These are phyloP conservation scores for Paradoxurus hermaphroditus DNA, from an alignment of 2,113 vertebrate species.

Conservation along the genomic window DNA sequence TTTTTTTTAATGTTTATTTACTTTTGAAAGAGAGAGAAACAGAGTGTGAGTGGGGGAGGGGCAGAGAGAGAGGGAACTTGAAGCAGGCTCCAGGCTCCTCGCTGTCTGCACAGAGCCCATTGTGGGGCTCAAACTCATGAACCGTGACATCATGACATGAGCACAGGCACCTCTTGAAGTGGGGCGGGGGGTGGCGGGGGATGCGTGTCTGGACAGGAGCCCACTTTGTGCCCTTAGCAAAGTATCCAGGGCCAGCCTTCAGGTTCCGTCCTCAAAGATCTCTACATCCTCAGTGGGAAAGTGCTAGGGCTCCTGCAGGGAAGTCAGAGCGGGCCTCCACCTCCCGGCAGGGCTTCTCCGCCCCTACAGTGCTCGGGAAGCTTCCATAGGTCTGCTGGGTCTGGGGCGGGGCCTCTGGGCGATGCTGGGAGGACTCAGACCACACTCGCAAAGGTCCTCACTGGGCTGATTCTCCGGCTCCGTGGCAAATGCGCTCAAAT, in stretches of 20 bases:
- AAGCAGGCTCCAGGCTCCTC: too few species aligned
- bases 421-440: not conserved
- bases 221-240: not conserved
- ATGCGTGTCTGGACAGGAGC: not conserved
- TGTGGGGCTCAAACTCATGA: too few species aligned
- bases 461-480: not conserved
- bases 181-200: too few species aligned
- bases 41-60: too few species aligned
- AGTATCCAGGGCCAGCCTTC: not conserved
- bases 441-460: not conserved
- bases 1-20: too few species aligned
- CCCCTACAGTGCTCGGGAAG: not conserved
- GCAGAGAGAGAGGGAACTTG: too few species aligned
- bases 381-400: not conserved
- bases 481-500: not conserved
- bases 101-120: too few species aligned
- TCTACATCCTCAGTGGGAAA: not conserved
- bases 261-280: not conserved
- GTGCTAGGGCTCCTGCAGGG: not conserved
- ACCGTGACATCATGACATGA: too few species aligned
- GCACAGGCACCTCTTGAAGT: not conserved
- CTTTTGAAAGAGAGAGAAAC: too few species aligned
- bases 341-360: not conserved
- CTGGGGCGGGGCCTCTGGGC: not conserved
- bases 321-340: not conserved